Conservation (phyloP, 2,797 vertebrate species). For the Ctenopoma multispine region DNA sequence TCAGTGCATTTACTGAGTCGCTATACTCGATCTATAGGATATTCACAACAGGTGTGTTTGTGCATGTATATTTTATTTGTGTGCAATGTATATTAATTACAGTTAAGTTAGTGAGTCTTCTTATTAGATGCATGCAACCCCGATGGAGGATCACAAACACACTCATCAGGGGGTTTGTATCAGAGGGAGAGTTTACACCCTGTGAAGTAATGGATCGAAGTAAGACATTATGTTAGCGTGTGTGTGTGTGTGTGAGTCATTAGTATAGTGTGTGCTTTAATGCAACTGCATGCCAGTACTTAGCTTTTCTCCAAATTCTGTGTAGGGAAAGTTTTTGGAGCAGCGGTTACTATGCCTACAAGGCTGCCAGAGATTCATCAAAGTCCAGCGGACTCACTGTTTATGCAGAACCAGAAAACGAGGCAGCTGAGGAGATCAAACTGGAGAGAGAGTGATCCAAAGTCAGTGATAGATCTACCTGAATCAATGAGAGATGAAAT, state of each 20-base stretch:
- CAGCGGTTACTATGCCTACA: conserved; percentile 53
- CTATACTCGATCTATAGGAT: conserved; percentile 4
- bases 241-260: neutral
- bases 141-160: conserved; percentile 7
- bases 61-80: neutral
- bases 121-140: conserved; percentile 15
- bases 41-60: neutral
- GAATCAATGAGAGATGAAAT: conserved; percentile 69
- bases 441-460: conserved; percentile 32
- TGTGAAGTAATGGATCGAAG: conserved; percentile 40
- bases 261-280: conserved; percentile 2
- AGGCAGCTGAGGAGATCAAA: conserved; percentile 55
- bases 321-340: conserved; percentile 36
- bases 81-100: conserved; percentile 19
- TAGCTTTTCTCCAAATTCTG: conserved; percentile 34
- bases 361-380: conserved; percentile 61
- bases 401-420: conserved; percentile 54
- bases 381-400: conserved; percentile 53
- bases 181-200: conserved; percentile 30
- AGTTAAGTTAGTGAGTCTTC: conserved; percentile 18
- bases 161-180: conserved; percentile 27
- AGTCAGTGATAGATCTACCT: conserved; percentile 60
- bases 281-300: conserved; percentile 19
- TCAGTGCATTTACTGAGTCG: conserved; percentile 4
- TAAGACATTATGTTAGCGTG: conserved; percentile 31